A percentile compares a stretch with the other conserved stretches of the same genome.
These are phyloP conservation scores for Pentalonia nigronervosa DNA, from an alignment of 1,140 invertebrate species.

Conservation along the genomic window DNA sequence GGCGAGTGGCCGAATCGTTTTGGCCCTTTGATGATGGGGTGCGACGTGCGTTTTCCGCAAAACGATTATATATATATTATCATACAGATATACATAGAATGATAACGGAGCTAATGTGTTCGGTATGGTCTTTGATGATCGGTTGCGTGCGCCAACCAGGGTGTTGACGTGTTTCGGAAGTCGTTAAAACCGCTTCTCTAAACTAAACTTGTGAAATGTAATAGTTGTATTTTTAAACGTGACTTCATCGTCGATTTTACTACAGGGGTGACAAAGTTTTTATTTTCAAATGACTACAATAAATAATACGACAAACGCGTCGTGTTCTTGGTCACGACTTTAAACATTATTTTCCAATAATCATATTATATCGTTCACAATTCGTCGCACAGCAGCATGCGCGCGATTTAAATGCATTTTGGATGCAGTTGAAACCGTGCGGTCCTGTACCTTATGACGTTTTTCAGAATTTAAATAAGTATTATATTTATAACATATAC, in stretches of 20 bases:
- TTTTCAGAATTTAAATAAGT: no score
- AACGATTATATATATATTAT: neutral
- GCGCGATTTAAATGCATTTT: no score
- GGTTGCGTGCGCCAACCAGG: neutral
- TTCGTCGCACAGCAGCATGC: no score
- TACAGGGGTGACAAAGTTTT: neutral
- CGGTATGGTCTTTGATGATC: neutral
- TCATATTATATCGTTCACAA: no score
- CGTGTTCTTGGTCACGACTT: neutral
- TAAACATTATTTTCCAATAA: neutral
- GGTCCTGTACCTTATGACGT: no score
- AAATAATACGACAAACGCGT: neutral
- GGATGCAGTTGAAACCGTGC: no score
- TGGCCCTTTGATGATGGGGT: neutral
- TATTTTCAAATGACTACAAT: neutral
- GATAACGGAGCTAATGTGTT: neutral
- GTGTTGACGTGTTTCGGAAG: slow-evolving; percentile 28
- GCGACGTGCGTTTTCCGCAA: neutral
- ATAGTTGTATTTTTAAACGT: slow-evolving; percentile 6
- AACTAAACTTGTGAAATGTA: neutral
- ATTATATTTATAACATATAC: no score
- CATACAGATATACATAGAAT: neutral
- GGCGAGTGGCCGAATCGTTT: neutral
- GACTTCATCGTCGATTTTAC: neutral
- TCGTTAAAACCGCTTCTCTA: neutral